Conservation (phyloP, 2,113 vertebrate species). For the Mohoua ochrocephala region DNA sequence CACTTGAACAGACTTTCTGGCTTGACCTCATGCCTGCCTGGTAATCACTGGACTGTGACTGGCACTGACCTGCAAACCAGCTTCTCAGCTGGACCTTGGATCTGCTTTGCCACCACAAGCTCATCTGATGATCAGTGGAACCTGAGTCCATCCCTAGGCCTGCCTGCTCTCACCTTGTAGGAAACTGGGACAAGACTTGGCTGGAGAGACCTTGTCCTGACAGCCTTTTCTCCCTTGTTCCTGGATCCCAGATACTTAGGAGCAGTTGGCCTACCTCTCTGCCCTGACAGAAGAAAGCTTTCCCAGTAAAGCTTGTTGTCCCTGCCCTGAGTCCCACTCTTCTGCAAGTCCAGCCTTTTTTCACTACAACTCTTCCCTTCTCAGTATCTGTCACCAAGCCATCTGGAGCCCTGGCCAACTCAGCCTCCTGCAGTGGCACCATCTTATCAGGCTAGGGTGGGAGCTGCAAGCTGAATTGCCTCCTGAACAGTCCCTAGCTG, state of each 20-base stretch:
- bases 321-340: not conserved
- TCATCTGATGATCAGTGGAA: not conserved
- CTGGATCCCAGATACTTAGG: not conserved
- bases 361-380: not conserved
- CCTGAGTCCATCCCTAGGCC: not conserved
- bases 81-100: not conserved
- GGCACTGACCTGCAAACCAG: not conserved
- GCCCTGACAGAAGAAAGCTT: not conserved
- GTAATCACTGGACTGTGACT: not conserved
- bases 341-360: not conserved
- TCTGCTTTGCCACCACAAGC: not conserved
- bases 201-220: not conserved
- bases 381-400: not conserved
- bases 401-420: not conserved
- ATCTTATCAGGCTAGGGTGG: not conserved
- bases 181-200: not conserved
- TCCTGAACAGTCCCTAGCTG: not conserved
- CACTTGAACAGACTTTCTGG: not conserved
- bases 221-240: not conserved
- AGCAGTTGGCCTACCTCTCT: not conserved
- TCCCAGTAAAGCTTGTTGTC: not conserved
- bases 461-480: not conserved
- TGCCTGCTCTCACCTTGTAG: not conserved
- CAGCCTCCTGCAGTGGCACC: not conserved
- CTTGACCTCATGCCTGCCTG: not conserved